Conservation (phyloP, 2,888 invertebrate species). For the Tipula confusa region DNA sequence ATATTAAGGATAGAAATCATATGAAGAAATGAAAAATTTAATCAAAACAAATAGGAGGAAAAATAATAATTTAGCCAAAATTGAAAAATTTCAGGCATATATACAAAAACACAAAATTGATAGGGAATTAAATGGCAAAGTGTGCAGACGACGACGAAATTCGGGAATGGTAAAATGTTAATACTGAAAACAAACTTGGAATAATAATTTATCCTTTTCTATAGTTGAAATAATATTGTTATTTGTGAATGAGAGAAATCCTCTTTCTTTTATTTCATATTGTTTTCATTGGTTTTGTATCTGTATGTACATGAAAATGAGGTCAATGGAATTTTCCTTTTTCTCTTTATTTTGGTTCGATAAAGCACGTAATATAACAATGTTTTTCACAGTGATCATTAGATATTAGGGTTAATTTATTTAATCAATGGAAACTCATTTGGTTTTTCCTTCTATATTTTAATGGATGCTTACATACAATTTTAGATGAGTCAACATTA, state of each 20-base stretch:
- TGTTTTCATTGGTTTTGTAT: not conserved
- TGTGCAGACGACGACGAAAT: not conserved
- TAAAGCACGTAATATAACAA: not conserved
- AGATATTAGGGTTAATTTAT: not conserved
- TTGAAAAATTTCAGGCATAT: not conserved
- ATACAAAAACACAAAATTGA: not conserved
- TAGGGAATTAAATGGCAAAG: constrained; percentile 12
- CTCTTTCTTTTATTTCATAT: not conserved
- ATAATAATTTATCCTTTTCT: not conserved
- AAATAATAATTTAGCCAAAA: constrained; percentile 1
- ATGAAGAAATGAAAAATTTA: not conserved
- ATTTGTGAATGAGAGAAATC: not conserved
- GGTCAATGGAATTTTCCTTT: not conserved
- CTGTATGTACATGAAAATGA: not conserved
- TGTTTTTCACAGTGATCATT: not conserved
- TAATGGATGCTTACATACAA: not conserved
- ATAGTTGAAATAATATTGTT: constrained; percentile 25
- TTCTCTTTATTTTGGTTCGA: not conserved
- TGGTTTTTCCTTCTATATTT: too few relatives aligned
- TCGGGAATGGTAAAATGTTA: not conserved
- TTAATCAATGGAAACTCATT: not conserved
- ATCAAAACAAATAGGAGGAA: constrained; percentile 13
- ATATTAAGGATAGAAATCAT: not conserved
- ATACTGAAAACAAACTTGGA: not conserved
- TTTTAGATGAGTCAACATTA: not conserved